A percentile compares a stretch with the other conserved stretches of the same genome.
phyloP scores from a whole-genome alignment of 2,888 invertebrate species.

The Psylliodes chrysocephalus region DNA sequence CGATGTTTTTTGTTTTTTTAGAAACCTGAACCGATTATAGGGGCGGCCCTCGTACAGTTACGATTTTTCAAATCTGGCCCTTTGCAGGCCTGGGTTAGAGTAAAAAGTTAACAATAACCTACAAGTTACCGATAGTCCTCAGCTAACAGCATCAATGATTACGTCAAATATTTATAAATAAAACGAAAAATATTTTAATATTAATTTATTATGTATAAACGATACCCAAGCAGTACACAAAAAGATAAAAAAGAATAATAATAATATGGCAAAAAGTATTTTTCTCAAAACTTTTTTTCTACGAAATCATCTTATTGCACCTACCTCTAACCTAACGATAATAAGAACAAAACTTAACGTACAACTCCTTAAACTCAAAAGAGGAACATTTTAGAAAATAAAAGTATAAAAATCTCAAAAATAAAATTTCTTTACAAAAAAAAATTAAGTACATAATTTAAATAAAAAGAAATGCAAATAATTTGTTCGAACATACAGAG shows the following conservation, averaged over 20 bases:
- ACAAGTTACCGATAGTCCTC: too few relatives aligned
- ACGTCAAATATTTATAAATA: too few relatives aligned
- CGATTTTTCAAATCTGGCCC: too few relatives aligned
- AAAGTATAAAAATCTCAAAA: slow-evolving; percentile 49
- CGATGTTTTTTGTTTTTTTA: too few relatives aligned
- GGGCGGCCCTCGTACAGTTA: too few relatives aligned
- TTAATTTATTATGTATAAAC: slow-evolving; percentile 66
- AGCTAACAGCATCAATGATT: too few relatives aligned
- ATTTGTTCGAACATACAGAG: slow-evolving; percentile 34
- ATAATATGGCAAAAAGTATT: slow-evolving; percentile 65
- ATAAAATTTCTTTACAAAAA: slow-evolving; percentile 47
- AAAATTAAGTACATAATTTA: slow-evolving; percentile 47
- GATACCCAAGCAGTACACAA: slow-evolving; percentile 66
- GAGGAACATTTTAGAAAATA: slow-evolving; percentile 62
- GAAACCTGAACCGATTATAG: too few relatives aligned
- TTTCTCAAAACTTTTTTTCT: slow-evolving; percentile 56
- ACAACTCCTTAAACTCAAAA: slow-evolving; percentile 58
- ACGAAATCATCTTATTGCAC: slow-evolving; percentile 62
- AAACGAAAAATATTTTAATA: slow-evolving; percentile 52
- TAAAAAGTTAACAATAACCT: too few relatives aligned
- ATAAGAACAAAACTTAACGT: slow-evolving; percentile 58
- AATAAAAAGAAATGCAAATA: slow-evolving; percentile 59
- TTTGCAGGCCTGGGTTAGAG: too few relatives aligned
- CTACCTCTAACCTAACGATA: slow-evolving; percentile 61
- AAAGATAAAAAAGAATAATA: slow-evolving; percentile 57